Conservation (phyloP, 92 coral and sea anemone species). For the Phenganax stokvisi region DNA sequence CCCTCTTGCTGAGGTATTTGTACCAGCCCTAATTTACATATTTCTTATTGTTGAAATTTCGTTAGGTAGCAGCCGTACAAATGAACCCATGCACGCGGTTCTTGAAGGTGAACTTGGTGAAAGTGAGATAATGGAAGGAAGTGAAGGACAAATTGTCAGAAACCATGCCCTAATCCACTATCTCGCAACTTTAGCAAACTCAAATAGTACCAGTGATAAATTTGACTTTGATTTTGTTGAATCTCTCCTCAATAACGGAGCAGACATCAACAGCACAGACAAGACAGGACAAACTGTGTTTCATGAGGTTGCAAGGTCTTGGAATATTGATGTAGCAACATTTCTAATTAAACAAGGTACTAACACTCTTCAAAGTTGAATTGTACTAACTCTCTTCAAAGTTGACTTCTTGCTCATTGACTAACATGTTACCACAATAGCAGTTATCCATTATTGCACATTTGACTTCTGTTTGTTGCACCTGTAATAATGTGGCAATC, state of each 20-base stretch:
- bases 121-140: conserved; percentile 1
- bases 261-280: conserved; percentile 66
- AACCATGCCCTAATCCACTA: conserved; percentile 66
- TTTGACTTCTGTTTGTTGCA: too few relatives aligned
- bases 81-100: conserved; percentile 26
- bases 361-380: background rate
- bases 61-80: conserved; percentile 1
- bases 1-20: too few relatives aligned
- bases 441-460: too few relatives aligned
- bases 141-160: background rate
- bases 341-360: conserved; percentile 75
- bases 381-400: background rate
- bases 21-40: too few relatives aligned
- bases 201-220: conserved; percentile 56
- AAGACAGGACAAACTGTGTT: conserved; percentile 77
- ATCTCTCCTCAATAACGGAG: conserved; percentile 68
- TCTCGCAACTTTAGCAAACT: conserved; percentile 69
- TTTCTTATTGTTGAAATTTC: background rate
- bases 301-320: conserved; percentile 87
- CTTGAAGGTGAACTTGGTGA: conserved; percentile 28
- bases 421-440: too few relatives aligned
- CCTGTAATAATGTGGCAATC: too few relatives aligned
- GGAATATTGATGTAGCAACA: conserved; percentile 78
- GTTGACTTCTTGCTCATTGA: too few relatives aligned
- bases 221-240: conserved; percentile 84